These are phyloP conservation scores for Salpingus planirostris DNA, from an alignment of 2,888 invertebrate species.

Conservation along the genomic window DNA sequence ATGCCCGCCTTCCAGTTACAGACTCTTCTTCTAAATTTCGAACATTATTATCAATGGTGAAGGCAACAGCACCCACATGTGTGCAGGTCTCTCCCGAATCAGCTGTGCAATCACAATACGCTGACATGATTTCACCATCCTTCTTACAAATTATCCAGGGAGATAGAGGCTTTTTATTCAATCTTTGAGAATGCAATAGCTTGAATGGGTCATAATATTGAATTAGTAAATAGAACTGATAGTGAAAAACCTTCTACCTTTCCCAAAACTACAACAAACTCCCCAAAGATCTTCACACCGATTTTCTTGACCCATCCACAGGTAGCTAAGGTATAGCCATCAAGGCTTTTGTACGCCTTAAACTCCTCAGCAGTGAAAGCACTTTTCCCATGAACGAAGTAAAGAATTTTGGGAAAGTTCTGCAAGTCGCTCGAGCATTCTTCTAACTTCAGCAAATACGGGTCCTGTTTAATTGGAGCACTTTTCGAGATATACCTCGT, in stretches of 20 bases:
- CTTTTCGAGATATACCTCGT: conserved; percentile 1
- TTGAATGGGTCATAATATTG: conserved; percentile 5
- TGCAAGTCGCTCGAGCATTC: neutral
- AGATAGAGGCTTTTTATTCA: conserved; percentile 6
- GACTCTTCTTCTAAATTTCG: neutral
- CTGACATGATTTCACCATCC: conserved; percentile 7
- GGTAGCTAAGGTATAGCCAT: too few species aligned
- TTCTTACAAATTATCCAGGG: too few species aligned
- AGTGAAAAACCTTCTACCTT: conserved; percentile 1
- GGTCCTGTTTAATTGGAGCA: neutral
- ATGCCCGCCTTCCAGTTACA: conserved; percentile 5
- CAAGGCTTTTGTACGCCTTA: too few species aligned
- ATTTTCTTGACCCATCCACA: too few species aligned
- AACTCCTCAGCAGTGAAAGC: too few species aligned
- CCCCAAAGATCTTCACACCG: conserved; percentile 1
- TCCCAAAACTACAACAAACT: conserved; percentile 1
- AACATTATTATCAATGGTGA: conserved; percentile 4
- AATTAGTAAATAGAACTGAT: neutral
- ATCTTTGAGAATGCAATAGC: conserved; percentile 10
- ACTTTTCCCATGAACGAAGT: too few species aligned
- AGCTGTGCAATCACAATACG: conserved; percentile 9
- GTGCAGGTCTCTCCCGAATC: too few species aligned
- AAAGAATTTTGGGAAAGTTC: conserved; percentile 2
- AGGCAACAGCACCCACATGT: too few species aligned
- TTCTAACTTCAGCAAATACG: neutral